These are phyloP conservation scores for Platerodrilus igneus DNA, from an alignment of 2,888 invertebrate species.

Conservation along the genomic window DNA sequence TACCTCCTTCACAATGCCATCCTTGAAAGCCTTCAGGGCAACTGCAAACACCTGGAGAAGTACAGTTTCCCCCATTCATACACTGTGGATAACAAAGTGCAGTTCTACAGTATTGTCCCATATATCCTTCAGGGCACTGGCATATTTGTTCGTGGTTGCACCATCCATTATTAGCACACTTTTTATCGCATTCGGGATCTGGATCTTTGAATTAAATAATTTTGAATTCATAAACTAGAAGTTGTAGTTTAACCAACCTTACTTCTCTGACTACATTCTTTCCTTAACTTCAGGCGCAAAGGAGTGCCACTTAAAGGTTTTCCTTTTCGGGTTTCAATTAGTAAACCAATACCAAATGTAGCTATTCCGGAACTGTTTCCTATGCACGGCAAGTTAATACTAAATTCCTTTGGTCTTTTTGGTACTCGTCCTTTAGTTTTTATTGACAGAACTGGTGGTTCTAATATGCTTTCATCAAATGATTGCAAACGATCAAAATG, in stretches of 20 bases:
- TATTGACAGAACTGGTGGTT: conserved; percentile 84
- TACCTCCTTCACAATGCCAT: conserved; percentile 85
- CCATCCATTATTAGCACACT: conserved; percentile 80
- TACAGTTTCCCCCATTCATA: conserved; percentile 89
- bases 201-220: conserved; percentile 55
- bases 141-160: conserved; percentile 81
- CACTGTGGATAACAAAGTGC: conserved; percentile 90
- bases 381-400: conserved; percentile 80
- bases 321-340: conserved; percentile 75
- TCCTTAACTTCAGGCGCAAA: conserved; percentile 77
- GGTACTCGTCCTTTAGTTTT: conserved; percentile 82
- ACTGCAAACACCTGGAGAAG: conserved; percentile 82
- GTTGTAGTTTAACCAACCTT: conserved; percentile 49
- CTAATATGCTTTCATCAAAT: conserved; percentile 75
- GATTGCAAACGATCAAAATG: conserved; percentile 83
- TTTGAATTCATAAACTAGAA: conserved; percentile 7
- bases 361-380: conserved; percentile 86
- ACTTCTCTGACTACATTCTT: conserved; percentile 93
- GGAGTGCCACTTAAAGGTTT: conserved; percentile 82
- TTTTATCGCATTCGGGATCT: conserved; percentile 84
- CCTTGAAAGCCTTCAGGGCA: conserved; percentile 90
- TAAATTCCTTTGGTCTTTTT: conserved; percentile 83
- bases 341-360: conserved; percentile 79
- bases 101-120: conserved; percentile 85
- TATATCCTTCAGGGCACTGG: conserved; percentile 84